phyloP scores from a whole-genome alignment of 2,113 vertebrate species.

The Patagioenas fasciata region DNA sequence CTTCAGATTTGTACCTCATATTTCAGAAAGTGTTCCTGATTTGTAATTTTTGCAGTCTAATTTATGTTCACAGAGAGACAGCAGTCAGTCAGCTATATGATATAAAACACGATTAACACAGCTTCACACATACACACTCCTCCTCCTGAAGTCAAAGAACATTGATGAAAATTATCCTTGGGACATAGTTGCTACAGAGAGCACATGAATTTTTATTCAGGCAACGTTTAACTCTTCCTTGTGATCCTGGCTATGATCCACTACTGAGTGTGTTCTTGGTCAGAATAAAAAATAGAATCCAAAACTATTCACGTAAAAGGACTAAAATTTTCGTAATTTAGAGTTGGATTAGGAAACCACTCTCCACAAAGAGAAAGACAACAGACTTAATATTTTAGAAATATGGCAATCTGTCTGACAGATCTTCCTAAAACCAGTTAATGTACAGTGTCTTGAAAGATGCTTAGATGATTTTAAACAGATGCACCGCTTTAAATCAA shows the following conservation, averaged over 20 bases:
- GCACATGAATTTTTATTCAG: not conserved
- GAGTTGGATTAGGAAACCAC: not conserved
- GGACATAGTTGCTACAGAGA: not conserved
- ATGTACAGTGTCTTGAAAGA: accelerated
- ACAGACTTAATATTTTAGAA: not conserved
- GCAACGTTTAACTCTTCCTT: not conserved
- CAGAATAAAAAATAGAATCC: not conserved
- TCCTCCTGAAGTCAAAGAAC: not conserved
- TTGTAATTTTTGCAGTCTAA: not conserved
- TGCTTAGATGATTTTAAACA: not conserved
- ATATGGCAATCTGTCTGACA: not conserved
- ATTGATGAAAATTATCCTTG: not conserved
- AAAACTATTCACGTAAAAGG: not conserved
- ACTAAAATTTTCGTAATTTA: not conserved
- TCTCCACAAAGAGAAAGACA: not conserved
- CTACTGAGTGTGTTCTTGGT: not conserved
- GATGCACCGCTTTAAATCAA: not conserved
- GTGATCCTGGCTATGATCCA: not conserved
- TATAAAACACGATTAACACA: not conserved
- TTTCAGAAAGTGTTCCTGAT: not conserved
- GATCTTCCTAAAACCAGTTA: not conserved
- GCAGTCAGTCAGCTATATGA: not conserved
- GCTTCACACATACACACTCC: not conserved
- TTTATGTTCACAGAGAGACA: not conserved
- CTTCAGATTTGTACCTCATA: not conserved